Base-by-base conservation (phyloP, 1,140 invertebrate genomes). In the Trichonephila clavipes region DNA sequence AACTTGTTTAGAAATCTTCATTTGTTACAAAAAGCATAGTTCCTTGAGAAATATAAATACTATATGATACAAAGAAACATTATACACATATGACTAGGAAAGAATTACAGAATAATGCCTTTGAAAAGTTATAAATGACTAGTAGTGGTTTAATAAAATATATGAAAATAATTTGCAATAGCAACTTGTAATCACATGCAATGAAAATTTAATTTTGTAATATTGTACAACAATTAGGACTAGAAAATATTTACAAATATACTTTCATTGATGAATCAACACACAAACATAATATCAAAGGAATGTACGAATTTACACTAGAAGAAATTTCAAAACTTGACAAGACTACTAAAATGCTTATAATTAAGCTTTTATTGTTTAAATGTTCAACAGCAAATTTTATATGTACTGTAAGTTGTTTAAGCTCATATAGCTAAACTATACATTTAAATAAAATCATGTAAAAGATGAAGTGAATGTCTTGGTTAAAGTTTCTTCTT, bases 161-260 rank as follows among this genome's bases (percentile, higher is more conserved):
- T 40, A 77, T 77, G 34, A 77, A 77, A 77, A 77, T 77, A 77
- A 77, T 77, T 77, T 77, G 28, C 34, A 28, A 77, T 19, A 14
- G 34, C 34, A 77, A 69, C 28, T 34, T 19, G 18, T 77, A 34
- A 77, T 77, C 28, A 40, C 72, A 77, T 77, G 14, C 72, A 34
- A 34, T 18, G 34, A 40, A 77, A 16, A 77, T 34, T 19, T 6
- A 77, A 77, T 34, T 77, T 77, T 7, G 8, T 51, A 77, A 77
- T 12, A 77, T 1, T 77, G 28, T 77, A 34, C 18, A 77, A 77
- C 16, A 40, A 77, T 14, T 77, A 28, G 72, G 72, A 77, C 72
- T 77, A 77, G 72, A 77, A 77, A 77, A 77, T 40, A 77, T 40
- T 28, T 77, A 77, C 28, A 77, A 77, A 34, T 77, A 34, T 77